Percentiles rank a stretch among this genome's conserved stretches.
phyloP scores from a whole-genome alignment of 2,113 vertebrate genomes.

The Azemiops feae region DNA sequence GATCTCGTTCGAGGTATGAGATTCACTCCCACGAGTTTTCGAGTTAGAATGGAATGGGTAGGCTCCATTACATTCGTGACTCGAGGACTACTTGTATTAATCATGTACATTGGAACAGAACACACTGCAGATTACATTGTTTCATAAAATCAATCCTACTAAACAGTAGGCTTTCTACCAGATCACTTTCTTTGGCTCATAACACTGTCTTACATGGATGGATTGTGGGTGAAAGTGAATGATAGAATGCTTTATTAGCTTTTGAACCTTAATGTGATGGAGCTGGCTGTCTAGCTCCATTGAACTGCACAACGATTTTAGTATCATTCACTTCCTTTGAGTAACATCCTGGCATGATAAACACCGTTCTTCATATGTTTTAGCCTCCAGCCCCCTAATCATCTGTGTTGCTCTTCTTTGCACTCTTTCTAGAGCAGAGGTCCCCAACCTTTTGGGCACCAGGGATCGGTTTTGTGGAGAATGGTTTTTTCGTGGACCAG shows the following conservation, averaged over 20 bases:
- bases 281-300: background rate
- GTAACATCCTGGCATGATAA: background rate
- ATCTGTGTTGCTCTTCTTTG: background rate
- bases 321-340: background rate
- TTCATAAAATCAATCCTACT: background rate
- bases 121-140: accelerated
- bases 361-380: background rate
- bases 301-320: background rate
- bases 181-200: background rate
- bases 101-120: background rate
- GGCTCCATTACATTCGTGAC: too few species aligned
- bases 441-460: too few species aligned
- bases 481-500: too few species aligned
- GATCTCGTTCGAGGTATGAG: too few species aligned
- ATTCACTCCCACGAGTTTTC: too few species aligned
- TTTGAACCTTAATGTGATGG: background rate
- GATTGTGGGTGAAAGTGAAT: background rate
- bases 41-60: too few species aligned
- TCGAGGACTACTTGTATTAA: background rate
- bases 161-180: background rate
- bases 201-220: background rate
- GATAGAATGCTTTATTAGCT: background rate
- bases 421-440: too few species aligned
- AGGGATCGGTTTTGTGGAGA: too few species aligned
- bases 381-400: too few species aligned